Evolutionary conservation across 2,888 invertebrate genomes (phyloP).

Genomic region (Tridacna crocea): DNA sequence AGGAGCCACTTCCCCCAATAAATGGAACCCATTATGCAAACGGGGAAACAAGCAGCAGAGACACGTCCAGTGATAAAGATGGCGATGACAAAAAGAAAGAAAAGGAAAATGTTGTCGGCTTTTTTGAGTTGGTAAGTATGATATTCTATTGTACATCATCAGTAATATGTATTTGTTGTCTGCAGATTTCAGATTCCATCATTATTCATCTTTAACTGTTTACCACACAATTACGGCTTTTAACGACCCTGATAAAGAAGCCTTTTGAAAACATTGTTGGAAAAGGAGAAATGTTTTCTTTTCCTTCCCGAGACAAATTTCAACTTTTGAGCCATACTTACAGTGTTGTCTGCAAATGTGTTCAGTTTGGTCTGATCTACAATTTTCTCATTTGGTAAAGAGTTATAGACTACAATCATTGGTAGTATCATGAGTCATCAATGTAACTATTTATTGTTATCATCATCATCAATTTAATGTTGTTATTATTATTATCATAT

Average conservation of each 20-base stretch:
- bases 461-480: too few relatives aligned
- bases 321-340: too few relatives aligned
- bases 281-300: too few relatives aligned
- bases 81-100: conserved; percentile 9
- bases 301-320: too few relatives aligned
- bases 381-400: background rate
- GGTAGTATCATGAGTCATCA: too few relatives aligned
- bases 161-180: background rate
- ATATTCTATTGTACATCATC: background rate
- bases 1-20: conserved; percentile 10
- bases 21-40: background rate
- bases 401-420: too few relatives aligned
- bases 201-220: too few relatives aligned
- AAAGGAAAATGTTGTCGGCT: conserved; percentile 16
- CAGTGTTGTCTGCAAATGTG: too few relatives aligned
- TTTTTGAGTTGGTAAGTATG: conserved; percentile 15
- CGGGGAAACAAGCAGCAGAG: conserved; percentile 12
- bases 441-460: too few relatives aligned
- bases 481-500: too few relatives aligned
- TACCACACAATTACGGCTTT: background rate
- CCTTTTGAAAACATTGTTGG: background rate
- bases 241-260: background rate
- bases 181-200: too few relatives aligned
- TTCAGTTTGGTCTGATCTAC: too few relatives aligned
- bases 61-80: conserved; percentile 7